Percentiles rank a stretch among this genome's conserved stretches.
Evolutionary conservation across 2,113 vertebrate species (phyloP).

Genomic region (Triplophysa tibetana): DNA sequence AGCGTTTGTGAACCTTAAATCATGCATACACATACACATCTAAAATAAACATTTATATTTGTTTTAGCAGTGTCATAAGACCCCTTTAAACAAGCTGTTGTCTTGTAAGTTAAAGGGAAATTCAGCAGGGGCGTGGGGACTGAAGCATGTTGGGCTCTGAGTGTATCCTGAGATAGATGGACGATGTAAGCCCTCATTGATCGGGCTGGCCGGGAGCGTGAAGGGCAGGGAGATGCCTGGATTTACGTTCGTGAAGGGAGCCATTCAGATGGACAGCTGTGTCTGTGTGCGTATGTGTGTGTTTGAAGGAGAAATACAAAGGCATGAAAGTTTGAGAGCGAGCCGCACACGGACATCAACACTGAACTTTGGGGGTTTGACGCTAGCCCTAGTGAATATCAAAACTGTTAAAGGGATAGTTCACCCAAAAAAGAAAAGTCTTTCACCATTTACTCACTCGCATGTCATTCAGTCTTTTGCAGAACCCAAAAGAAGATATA

Average conservation of each 20-base stretch:
- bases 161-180: slow-evolving; percentile 38
- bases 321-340: background rate
- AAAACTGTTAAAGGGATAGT: background rate
- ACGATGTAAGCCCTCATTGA: slow-evolving; percentile 42
- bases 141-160: slow-evolving; percentile 29
- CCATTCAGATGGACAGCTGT: background rate
- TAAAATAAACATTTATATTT: no score
- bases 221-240: slow-evolving; percentile 21
- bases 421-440: background rate
- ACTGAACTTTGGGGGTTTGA: background rate
- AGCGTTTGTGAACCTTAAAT: no score
- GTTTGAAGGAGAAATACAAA: slow-evolving; percentile 20
- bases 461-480: no score
- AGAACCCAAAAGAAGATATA: no score
- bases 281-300: background rate
- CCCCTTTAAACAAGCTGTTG: slow-evolving; percentile 24
- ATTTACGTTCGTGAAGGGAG: slow-evolving; percentile 42
- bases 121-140: slow-evolving; percentile 45
- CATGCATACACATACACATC: no score
- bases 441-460: no score
- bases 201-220: slow-evolving; percentile 22
- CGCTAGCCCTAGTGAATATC: no score
- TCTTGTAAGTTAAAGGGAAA: slow-evolving; percentile 14
- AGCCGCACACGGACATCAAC: slow-evolving; percentile 1
- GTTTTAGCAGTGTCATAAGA: no score